These are phyloP conservation scores for Graptemys geographica DNA, from an alignment of 2,797 vertebrate species.

Conservation along the genomic window DNA sequence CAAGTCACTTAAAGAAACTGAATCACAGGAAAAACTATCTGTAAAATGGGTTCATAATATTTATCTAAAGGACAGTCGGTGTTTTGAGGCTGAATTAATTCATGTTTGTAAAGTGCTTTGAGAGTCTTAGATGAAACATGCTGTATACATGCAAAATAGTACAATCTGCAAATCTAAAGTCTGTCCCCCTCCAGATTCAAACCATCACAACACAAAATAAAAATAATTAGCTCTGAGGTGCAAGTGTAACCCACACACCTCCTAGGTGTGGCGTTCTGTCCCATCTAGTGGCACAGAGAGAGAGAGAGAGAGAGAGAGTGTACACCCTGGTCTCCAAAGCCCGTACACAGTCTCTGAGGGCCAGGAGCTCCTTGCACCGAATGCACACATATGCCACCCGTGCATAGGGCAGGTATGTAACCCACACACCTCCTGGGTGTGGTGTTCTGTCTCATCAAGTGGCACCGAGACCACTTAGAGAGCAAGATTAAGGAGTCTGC, in stretches of 20 bases:
- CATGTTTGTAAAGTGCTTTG: background rate
- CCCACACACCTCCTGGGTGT: too few relatives aligned
- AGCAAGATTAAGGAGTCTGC: too few relatives aligned
- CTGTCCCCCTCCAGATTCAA: background rate
- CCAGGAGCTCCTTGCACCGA: too few relatives aligned
- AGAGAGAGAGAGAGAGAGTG: too few relatives aligned
- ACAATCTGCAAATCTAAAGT: background rate
- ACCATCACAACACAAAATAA: background rate
- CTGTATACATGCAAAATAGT: background rate
- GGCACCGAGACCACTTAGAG: too few relatives aligned
- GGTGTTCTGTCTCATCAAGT: too few relatives aligned
- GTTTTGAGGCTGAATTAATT: background rate
- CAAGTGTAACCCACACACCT: background rate
- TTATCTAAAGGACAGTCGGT: conserved; percentile 63
- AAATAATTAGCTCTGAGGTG: background rate
- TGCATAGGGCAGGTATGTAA: background rate
- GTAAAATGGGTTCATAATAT: background rate
- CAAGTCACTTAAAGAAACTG: background rate
- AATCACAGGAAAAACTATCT: background rate
- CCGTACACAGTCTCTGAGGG: too few relatives aligned
- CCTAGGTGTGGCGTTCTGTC: too few relatives aligned
- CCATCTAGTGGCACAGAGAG: too few relatives aligned
- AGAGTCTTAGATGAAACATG: background rate
- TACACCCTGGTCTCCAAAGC: too few relatives aligned
- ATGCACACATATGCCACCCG: too few relatives aligned